Conservation (phyloP, 2,797 vertebrate species). For the Rachycentron canadum region DNA sequence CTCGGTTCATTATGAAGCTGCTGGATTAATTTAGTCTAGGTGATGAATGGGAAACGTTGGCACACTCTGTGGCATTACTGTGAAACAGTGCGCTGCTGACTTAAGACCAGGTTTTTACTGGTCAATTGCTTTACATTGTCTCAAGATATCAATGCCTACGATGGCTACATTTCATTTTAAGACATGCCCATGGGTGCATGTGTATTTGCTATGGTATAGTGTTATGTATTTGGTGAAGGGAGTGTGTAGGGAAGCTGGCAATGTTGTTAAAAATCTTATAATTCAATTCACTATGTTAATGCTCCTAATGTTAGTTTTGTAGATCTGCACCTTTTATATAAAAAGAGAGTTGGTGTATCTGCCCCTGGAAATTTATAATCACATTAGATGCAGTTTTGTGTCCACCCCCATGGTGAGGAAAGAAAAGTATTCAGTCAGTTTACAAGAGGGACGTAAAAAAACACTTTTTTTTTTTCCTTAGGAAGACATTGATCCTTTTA, state of each 20-base stretch:
- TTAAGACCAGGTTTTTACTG: no score
- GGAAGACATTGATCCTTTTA: conserved; percentile 2
- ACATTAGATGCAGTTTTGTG: conserved; percentile 6
- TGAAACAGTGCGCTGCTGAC: no score
- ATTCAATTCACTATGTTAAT: not conserved
- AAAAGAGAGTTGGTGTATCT: not conserved
- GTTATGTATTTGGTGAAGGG: no score
- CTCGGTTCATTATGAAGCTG: no score
- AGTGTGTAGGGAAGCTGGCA: not conserved
- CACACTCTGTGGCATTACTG: no score
- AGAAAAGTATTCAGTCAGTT: not conserved
- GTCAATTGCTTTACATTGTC: no score
- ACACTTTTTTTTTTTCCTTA: not conserved
- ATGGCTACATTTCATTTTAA: no score
- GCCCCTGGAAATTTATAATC: not conserved
- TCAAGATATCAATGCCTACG: no score
- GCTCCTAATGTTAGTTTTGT: not conserved
- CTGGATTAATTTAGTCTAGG: no score
- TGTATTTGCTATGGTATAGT: no score
- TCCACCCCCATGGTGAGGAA: not conserved
- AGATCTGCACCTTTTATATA: not conserved
- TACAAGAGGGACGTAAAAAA: not conserved
- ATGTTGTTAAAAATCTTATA: conserved; percentile 14
- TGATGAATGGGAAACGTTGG: no score
- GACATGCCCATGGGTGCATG: no score